Percentiles rank a stretch among this genome's conserved stretches.
Conservation (phyloP, 2,797 vertebrate genomes). For the Mastacembelus armatus region DNA sequence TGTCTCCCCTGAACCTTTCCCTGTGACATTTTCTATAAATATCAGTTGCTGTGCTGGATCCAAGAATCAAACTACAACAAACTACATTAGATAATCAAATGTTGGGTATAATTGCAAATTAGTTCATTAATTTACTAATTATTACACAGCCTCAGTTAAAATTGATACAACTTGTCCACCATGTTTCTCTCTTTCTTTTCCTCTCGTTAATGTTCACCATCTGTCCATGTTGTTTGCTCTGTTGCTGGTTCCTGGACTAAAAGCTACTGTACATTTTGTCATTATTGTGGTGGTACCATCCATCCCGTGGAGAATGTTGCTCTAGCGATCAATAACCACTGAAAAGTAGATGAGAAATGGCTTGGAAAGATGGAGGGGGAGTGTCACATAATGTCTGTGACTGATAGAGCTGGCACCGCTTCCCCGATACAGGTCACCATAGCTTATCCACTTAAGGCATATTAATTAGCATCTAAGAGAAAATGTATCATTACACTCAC, state of each 20-base stretch:
- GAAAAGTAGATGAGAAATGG: slow-evolving; percentile 84
- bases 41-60: background rate
- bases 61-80: background rate
- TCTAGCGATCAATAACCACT: slow-evolving; percentile 73
- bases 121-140: too few species aligned
- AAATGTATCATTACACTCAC: slow-evolving; percentile 44
- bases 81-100: background rate
- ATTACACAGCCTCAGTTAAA: too few species aligned
- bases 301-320: slow-evolving; percentile 86
- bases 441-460: slow-evolving; percentile 48
- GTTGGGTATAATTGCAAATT: too few species aligned
- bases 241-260: slow-evolving; percentile 22
- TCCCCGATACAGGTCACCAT: slow-evolving; percentile 53
- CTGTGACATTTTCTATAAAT: slow-evolving; percentile 14
- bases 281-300: slow-evolving; percentile 73
- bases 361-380: slow-evolving; percentile 34
- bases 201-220: background rate
- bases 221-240: background rate
- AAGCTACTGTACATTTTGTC: slow-evolving; percentile 37
- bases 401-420: slow-evolving; percentile 32
- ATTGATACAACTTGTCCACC: background rate
- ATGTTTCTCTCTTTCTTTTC: background rate
- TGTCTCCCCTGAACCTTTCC: slow-evolving; percentile 1
- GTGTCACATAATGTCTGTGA: slow-evolving; percentile 35
- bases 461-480: slow-evolving; percentile 60